Conservation (phyloP, 2,888 invertebrate genomes). For the Platycheirus rosarum region DNA sequence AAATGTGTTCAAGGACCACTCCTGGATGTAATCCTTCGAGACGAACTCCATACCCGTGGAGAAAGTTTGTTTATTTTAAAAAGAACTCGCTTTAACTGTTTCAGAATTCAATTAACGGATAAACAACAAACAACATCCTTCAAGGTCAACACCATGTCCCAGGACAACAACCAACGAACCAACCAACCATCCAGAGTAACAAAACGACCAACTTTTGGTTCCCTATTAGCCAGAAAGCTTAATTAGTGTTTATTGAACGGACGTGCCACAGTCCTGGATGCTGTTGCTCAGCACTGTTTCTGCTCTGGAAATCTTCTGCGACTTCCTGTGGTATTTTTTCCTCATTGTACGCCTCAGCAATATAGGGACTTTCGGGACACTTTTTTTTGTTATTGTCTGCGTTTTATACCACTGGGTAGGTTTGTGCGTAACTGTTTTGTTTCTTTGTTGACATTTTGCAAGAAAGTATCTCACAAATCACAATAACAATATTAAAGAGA, state of each 20-base stretch:
- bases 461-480: not conserved
- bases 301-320: not conserved
- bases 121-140: conserved; percentile 45
- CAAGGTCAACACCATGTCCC: conserved; percentile 40
- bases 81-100: conserved; percentile 15
- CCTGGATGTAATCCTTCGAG: conserved; percentile 46
- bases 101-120: conserved; percentile 38
- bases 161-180: conserved; percentile 2
- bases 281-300: conserved; percentile 4
- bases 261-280: conserved; percentile 49
- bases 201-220: conserved; percentile 66
- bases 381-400: not conserved
- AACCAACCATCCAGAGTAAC: conserved; percentile 11
- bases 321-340: not conserved
- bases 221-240: conserved; percentile 70
- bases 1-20: conserved; percentile 57
- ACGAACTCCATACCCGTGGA: conserved; percentile 37
- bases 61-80: conserved; percentile 18
- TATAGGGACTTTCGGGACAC: not conserved
- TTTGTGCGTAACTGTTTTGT: too few species aligned
- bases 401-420: too few species aligned
- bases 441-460: not conserved
- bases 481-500: too few species aligned
- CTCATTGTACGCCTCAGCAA: not conserved
- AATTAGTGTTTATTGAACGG: conserved; percentile 73